phyloP scores from a whole-genome alignment of 2,888 invertebrate genomes.

The Hesperia comma region DNA sequence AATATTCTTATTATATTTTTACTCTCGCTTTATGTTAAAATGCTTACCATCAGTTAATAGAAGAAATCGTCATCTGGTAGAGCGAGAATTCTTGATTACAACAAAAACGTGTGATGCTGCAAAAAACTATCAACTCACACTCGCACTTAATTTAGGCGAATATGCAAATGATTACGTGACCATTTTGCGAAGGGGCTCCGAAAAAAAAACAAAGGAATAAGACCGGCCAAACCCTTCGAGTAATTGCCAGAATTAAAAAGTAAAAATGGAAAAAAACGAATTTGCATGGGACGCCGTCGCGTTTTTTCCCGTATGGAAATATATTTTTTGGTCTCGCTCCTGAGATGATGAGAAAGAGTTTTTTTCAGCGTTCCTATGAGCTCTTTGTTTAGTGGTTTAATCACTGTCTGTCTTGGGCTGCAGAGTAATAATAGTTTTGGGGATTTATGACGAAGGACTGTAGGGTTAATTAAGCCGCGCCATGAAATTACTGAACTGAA shows the following conservation, averaged over 20 bases:
- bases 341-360: constrained; percentile 72
- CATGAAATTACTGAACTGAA: too few species aligned
- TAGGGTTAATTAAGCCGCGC: background rate
- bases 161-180: constrained; percentile 82
- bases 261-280: constrained; percentile 69
- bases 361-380: constrained; percentile 68
- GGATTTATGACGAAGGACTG: background rate
- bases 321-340: constrained; percentile 60
- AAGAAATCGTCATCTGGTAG: background rate
- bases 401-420: constrained; percentile 23
- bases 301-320: constrained; percentile 65
- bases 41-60: too few species aligned
- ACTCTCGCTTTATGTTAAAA: too few species aligned
- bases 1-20: too few species aligned
- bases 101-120: constrained; percentile 77
- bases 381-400: constrained; percentile 34
- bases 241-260: constrained; percentile 73
- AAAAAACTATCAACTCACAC: constrained; percentile 73
- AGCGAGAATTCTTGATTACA: constrained; percentile 15
- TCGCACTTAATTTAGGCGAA: constrained; percentile 74
- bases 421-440: constrained; percentile 25
- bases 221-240: constrained; percentile 75
- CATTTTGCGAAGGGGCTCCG: constrained; percentile 75
- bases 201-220: constrained; percentile 74
- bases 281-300: constrained; percentile 72